phyloP scores from a whole-genome alignment of 2,797 vertebrate genomes.

The Sciaenops ocellatus region DNA sequence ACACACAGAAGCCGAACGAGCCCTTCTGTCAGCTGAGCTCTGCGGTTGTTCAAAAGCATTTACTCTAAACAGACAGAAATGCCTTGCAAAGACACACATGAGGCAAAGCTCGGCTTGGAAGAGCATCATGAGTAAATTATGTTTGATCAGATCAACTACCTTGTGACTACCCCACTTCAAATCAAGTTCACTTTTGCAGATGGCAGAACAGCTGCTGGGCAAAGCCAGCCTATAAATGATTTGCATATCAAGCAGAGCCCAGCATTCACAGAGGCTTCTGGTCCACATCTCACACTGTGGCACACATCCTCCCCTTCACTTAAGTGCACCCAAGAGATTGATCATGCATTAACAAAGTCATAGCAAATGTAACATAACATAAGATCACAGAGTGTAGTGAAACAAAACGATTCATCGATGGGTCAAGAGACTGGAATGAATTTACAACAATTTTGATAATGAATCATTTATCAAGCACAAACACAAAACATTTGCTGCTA shows the following conservation, averaged over 20 bases:
- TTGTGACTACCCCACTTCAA: slow-evolving; percentile 54
- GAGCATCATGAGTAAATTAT: slow-evolving; percentile 23
- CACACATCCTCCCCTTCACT: slow-evolving; percentile 10
- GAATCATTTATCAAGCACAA: neutral
- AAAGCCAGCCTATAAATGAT: slow-evolving; percentile 35
- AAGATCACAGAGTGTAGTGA: neutral
- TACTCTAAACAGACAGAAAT: slow-evolving; percentile 14
- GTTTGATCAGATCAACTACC: slow-evolving; percentile 42
- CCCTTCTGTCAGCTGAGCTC: slow-evolving; percentile 58
- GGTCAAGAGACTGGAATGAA: neutral
- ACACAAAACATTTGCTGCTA: neutral
- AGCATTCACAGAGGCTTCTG: slow-evolving; percentile 18
- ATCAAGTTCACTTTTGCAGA: slow-evolving; percentile 50
- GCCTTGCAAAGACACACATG: neutral
- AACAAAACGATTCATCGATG: neutral
- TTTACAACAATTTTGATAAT: neutral
- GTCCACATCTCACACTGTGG: slow-evolving; percentile 23
- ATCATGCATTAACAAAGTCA: slow-evolving; percentile 28
- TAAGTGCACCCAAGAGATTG: slow-evolving; percentile 16
- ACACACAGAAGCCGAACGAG: slow-evolving; percentile 59
- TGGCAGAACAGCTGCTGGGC: slow-evolving; percentile 48
- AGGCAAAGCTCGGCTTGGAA: neutral
- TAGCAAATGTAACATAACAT: neutral
- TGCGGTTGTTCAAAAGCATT: slow-evolving; percentile 40
- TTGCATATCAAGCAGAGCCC: slow-evolving; percentile 53